Base-by-base conservation (phyloP, 37 sponge, comb jelly and placozoan species). In the Amphimedon queenslandica region DNA sequence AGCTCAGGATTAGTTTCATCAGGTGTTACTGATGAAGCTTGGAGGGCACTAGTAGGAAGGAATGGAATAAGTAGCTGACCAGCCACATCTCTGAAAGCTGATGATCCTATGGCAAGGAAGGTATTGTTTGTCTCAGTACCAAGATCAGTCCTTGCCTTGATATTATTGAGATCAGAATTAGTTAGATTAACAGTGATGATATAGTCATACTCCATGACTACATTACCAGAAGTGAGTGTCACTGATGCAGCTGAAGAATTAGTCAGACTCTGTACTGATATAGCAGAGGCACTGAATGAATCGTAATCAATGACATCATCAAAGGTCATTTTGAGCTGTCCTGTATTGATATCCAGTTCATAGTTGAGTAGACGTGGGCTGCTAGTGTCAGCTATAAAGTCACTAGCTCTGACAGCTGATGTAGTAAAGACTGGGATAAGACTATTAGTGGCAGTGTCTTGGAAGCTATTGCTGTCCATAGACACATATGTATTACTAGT, bases 231-330 rank as follows among this genome's bases (percentile, higher is more conserved):
- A 3, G 77, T 69, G 21, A 87, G 35, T 11, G 77, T 67, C 21
- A 84, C 66, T 57, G 77, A 55, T 1, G 32, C 74, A 25, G 75
- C 67, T 30, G 65, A 31, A 29, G 73, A 30, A 56, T 47, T 43
- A 1, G 63, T 69, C 42, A 63, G 75, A 66, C 55, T 87, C 71
- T 95, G 96, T 24, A 95, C 39, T n/a, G 67, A 65, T 25, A 95
- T 68, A 40, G 65, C 81, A 23, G 58, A 33, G n/a, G 83, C 78
- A 27, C 8, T 29, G 10, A 80, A 47, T 47, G 84, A 73, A 13
- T 36, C 39, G 8, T 69, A 39, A 51, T 91, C 71, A 42, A 95
- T 91, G 21, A 91, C 82, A 81, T 95, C 96, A 78, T 88, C 77
- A 67, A 95, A 95, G 21, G 90, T 87, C 13, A 95, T 41, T 8